Evolutionary conservation across 2,888 invertebrate genomes (phyloP).

Genomic region (Yponomeuta sedellus): DNA sequence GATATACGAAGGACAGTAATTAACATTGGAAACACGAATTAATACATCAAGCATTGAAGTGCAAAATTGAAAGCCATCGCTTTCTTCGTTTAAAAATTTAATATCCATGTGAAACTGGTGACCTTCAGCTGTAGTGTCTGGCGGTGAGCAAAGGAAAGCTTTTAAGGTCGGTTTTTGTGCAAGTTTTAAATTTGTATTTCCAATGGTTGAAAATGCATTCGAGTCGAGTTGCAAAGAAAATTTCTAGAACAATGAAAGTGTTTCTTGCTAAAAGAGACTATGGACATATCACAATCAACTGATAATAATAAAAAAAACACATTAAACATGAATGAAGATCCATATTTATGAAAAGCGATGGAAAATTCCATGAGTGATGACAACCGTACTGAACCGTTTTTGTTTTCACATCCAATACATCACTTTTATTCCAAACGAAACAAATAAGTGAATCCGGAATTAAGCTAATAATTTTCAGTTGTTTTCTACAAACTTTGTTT

Average conservation of each 20-base stretch:
- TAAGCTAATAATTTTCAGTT: no score
- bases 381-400: neutral
- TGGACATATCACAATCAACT: neutral
- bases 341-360: neutral
- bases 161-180: no score
- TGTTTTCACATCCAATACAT: neutral
- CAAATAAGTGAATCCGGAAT: no score
- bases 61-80: neutral
- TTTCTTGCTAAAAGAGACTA: neutral
- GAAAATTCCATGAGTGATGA: neutral
- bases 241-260: neutral
- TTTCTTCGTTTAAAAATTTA: no score
- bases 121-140: no score
- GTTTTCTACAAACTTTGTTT: no score
- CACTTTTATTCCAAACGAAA: neutral
- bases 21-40: slow-evolving; percentile 18
- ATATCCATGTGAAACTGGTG: no score
- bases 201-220: neutral
- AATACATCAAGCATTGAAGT: slow-evolving; percentile 30
- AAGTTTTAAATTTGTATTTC: neutral
- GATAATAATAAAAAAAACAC: neutral
- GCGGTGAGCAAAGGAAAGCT: no score
- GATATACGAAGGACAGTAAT: slow-evolving; percentile 34
- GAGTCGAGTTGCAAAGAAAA: neutral
- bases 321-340: neutral